These are phyloP conservation scores for Galaxias olidus DNA, from an alignment of 2,797 vertebrate species.

Conservation along the genomic window DNA sequence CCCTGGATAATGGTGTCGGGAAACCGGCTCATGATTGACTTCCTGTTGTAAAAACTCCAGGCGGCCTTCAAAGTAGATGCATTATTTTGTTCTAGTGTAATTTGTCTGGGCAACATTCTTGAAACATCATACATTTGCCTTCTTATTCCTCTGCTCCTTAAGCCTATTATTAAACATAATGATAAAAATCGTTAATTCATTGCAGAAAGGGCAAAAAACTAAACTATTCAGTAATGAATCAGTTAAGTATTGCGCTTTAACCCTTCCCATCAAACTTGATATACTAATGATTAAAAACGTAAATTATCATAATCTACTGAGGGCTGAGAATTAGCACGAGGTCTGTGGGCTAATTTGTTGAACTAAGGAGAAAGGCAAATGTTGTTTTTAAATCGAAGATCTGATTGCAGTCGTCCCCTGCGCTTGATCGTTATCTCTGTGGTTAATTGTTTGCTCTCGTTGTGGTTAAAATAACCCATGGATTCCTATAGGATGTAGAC, in stretches of 20 bases:
- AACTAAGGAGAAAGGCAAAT: too few species aligned
- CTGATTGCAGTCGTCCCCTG: too few species aligned
- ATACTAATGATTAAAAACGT: too few species aligned
- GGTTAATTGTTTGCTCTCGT: slow-evolving; percentile 50
- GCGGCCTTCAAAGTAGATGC: slow-evolving; percentile 72
- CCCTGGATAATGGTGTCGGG: slow-evolving; percentile 61
- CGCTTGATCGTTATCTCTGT: slow-evolving; percentile 7
- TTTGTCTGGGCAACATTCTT: slow-evolving; percentile 67
- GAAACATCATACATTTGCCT: slow-evolving; percentile 57
- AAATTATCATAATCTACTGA: too few species aligned
- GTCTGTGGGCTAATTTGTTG: too few species aligned
- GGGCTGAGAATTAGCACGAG: too few species aligned
- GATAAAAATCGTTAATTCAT: background rate
- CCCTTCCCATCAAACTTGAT: too few species aligned
- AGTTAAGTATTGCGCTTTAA: too few species aligned
- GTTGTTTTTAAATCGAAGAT: too few species aligned
- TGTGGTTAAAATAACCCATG: slow-evolving; percentile 35
- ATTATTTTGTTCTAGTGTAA: slow-evolving; percentile 62
- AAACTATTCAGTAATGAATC: too few species aligned
- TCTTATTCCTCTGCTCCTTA: slow-evolving; percentile 10
- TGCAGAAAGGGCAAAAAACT: too few species aligned
- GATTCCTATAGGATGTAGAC: slow-evolving; percentile 49
- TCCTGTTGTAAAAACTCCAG: slow-evolving; percentile 63
- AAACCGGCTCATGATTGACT: slow-evolving; percentile 57
- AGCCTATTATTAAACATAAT: slow-evolving; percentile 20